A percentile compares a stretch with the other conserved stretches of the same genome.
These are phyloP conservation scores for Drosophila obscura DNA, from an alignment of 1,140 invertebrate genomes.

Conservation along the genomic window DNA sequence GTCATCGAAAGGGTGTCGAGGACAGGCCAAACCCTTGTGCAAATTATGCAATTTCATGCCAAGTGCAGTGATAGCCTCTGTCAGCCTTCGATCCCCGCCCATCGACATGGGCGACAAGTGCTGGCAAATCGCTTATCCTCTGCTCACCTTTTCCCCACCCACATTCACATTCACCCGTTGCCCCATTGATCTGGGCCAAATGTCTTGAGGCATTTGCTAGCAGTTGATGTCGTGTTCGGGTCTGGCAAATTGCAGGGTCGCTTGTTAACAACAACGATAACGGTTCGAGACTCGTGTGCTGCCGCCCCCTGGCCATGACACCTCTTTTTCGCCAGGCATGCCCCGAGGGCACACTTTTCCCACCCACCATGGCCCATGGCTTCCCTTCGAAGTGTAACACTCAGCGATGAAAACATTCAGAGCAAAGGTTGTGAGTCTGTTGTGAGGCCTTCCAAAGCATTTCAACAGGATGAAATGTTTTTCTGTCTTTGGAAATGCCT, in stretches of 20 bases:
- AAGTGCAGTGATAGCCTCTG: slow-evolving; percentile 44
- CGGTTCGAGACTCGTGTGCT: slow-evolving; percentile 43
- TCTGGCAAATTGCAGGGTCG: slow-evolving; percentile 51
- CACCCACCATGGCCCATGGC: slow-evolving; percentile 14
- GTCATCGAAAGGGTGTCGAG: slow-evolving; percentile 8
- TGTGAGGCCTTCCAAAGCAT: slow-evolving; percentile 4
- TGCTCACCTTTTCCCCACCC: slow-evolving; percentile 19
- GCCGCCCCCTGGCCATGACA: slow-evolving; percentile 13
- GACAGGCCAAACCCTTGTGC: slow-evolving; percentile 20
- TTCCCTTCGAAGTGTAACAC: slow-evolving; percentile 21
- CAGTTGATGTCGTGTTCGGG: slow-evolving; percentile 33
- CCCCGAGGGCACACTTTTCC: slow-evolving; percentile 24
- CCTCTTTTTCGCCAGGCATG: slow-evolving; percentile 1
- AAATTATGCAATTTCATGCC: slow-evolving; percentile 59
- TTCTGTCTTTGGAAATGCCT: too few species aligned
- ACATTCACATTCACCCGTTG: not conserved
- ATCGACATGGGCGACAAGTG: slow-evolving; percentile 39
- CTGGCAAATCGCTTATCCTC: slow-evolving; percentile 25
- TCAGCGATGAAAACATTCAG: slow-evolving; percentile 7
- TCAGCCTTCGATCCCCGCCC: slow-evolving; percentile 31
- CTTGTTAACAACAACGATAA: slow-evolving; percentile 47
- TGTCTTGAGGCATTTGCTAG: slow-evolving; percentile 34
- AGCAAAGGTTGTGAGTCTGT: slow-evolving; percentile 29
- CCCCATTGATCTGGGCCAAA: slow-evolving; percentile 37
- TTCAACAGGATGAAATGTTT: too few species aligned